Base-by-base conservation (phyloP, 92 coral and sea anemone species). In the Palythoa grandis region DNA sequence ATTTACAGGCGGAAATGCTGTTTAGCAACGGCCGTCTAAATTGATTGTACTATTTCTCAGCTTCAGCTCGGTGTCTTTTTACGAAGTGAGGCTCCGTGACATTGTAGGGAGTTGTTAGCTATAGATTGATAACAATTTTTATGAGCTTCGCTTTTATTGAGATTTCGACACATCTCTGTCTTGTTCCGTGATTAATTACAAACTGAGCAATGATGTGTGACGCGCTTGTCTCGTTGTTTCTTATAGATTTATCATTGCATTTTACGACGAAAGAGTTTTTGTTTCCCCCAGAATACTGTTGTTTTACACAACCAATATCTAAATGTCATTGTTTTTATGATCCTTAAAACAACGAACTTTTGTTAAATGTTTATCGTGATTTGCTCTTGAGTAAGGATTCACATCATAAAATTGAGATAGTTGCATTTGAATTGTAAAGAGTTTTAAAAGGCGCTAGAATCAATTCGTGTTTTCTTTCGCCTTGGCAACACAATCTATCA, bases 101-200 rank as follows among this genome's bases (percentile, higher is more conserved):
- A 22, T 52, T 80, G 66, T 74, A 11, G 66, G 35, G 35, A 29
- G 35, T 29, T 0, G 35, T 29, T 29, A 29, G 85, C 75, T 16
- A 80, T 80, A 73, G 13, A 79, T 8, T 65, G 84, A 79, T 63
- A 47, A 23, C 61, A 39, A 79, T 80, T 76, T 69, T 80, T 47
- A 80, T 80, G 63, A 67, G 38, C 38, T 80, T 65, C 57, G 74
- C 29, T 66, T 77, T 80, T 58, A 65, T 80, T 66, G 75, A 48
- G 85, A 52, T 80, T 80, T 47, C 60, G 65, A 65, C 84, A 65
- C 56, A 54, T 20, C 43, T 65, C 13, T 67, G 39, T 56, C 74
- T 79, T 80, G 60, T 80, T 80, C 74, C 85, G 85, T 80, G 85
- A 67, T 80, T 74, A 73, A 80, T 80, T 43, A 43, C 85, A 38